Evolutionary conservation across 2,888 invertebrate species (phyloP).

Genomic region (Ichneumoninae sp.): DNA sequence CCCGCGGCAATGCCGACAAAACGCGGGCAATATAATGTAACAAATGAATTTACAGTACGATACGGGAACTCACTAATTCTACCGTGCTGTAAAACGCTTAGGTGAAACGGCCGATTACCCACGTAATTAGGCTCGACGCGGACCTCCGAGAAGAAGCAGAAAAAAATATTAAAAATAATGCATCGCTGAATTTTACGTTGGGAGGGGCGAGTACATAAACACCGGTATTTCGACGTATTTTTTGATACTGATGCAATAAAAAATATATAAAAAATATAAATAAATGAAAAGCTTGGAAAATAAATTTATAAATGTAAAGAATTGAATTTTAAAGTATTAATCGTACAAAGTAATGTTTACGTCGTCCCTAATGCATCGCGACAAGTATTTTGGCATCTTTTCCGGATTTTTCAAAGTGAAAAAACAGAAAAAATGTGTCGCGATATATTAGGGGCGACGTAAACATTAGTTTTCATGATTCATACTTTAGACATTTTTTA

Average conservation of each 20-base stretch:
- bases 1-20: constrained; percentile 49
- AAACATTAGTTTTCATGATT: neutral
- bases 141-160: neutral
- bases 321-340: neutral
- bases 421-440: too few species aligned
- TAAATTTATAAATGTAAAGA: too few species aligned
- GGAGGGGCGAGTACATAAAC: neutral
- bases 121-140: neutral
- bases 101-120: constrained; percentile 41
- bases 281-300: too few species aligned
- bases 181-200: neutral
- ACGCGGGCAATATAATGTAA: constrained; percentile 55
- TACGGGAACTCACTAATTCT: constrained; percentile 55
- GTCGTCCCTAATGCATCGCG: neutral
- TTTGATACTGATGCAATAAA: neutral
- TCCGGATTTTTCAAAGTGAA: neutral
- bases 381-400: neutral
- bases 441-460: neutral
- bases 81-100: constrained; percentile 62
- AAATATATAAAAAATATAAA: neutral
- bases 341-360: neutral
- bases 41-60: constrained; percentile 65
- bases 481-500: too few species aligned
- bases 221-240: neutral
- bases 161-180: neutral